Base-by-base conservation (phyloP, 2,888 invertebrate genomes). In the Spicauda simplicius region DNA sequence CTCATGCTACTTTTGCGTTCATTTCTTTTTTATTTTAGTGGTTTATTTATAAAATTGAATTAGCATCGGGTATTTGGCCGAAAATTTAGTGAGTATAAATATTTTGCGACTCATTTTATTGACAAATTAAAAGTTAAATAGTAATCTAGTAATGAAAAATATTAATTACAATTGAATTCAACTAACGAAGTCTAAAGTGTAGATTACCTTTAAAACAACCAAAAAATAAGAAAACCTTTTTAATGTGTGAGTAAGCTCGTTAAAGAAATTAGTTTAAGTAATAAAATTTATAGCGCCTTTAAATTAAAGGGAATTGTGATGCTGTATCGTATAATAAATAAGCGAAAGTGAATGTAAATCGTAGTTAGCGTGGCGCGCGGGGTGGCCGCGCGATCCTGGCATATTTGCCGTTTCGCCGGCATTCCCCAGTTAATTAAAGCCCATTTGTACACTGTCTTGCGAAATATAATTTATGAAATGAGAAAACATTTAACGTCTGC, bases 341-440 rank as follows among this genome's bases (percentile, higher is more conserved):
- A 87, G 85, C 85, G 86, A 82, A 78, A 80, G 80, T 79, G 82
- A 83, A 86, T 87, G 85, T 87, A 88, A 88, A 86, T 86, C 81
- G 86, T 87, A 86, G 84, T 85, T 83, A 86, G 82, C 80, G 81
- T 73, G 75, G 81, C 79, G 73, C 71, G 74, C 71, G 69, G 70
- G 75, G 77, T 73, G 77, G 75, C 76, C 79, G 77, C 73, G 77
- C 84, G 84, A 83, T 85, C 84, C 80, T 74, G 79, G 86, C 87
- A 88, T 90, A 88, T 86, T 89, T 88, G 85, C 88, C 87, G 83
- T 85, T 87, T 86, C 81, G 80, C 83, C 86, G 83, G 84, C 89
- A 90, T 90, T 91, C 89, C 87, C 83, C 82, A 88, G 89, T 90
- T 91, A 91, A 91, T 91, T 91, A 90, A 90, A 90, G 86, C 84